phyloP scores from a whole-genome alignment of 1,140 invertebrate species.

The Solenopsis invicta region DNA sequence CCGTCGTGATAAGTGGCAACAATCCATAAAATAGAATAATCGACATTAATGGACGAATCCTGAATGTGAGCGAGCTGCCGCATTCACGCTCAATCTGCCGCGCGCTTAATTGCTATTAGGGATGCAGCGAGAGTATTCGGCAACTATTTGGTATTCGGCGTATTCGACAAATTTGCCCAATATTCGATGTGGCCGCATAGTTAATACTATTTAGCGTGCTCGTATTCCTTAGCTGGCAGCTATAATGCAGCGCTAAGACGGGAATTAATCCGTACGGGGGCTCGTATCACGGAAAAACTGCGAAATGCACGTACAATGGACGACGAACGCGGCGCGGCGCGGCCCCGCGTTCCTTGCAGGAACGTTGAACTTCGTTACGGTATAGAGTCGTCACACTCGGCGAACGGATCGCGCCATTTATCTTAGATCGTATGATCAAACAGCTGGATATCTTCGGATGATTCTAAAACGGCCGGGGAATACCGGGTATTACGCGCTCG shows the following conservation, averaged over 20 bases:
- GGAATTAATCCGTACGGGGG: not conserved
- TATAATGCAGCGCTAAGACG: not conserved
- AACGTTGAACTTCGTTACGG: conserved; percentile 25
- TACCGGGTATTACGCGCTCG: conserved; percentile 55
- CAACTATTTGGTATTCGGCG: conserved; percentile 74
- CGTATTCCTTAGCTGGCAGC: conserved; percentile 8
- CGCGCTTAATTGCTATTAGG: conserved; percentile 75
- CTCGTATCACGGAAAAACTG: conserved; percentile 23
- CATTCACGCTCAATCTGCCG: conserved; percentile 74
- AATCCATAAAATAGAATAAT: conserved; percentile 54
- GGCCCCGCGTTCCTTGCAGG: no score
- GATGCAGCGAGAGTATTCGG: conserved; percentile 75
- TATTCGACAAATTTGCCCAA: conserved; percentile 74
- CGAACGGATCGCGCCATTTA: conserved; percentile 3
- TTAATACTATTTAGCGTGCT: conserved; percentile 66
- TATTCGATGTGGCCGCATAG: conserved; percentile 67
- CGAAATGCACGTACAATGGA: not conserved
- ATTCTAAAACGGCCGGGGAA: not conserved
- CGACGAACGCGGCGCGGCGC: not conserved
- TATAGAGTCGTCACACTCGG: not conserved
- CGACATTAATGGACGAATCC: conserved; percentile 75
- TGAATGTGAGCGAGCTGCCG: conserved; percentile 70
- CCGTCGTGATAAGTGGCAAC: not conserved
- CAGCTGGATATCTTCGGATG: conserved; percentile 17
- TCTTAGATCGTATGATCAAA: conserved; percentile 48